Conservation (phyloP, 2,113 vertebrate species). For the Canis aureus region DNA sequence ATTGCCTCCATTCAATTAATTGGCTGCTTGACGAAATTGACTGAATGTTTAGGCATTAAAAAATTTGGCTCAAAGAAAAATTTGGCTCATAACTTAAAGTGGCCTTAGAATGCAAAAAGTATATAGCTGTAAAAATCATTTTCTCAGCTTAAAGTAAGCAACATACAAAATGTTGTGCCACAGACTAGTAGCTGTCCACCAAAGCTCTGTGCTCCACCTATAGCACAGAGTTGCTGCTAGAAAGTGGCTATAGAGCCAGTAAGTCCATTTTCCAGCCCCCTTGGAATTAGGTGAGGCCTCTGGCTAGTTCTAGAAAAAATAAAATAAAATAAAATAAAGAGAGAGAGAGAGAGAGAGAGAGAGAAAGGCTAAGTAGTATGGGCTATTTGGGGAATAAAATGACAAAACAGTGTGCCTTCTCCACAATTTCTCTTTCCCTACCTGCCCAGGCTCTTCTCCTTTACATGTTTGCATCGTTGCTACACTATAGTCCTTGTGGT, state of each 20-base stretch:
- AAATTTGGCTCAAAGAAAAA: not conserved
- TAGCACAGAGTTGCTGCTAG: not conserved
- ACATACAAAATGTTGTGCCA: not conserved
- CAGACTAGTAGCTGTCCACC: not conserved
- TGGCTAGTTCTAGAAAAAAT: not conserved
- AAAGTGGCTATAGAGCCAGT: not conserved
- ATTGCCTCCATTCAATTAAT: not conserved
- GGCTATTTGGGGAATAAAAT: not conserved
- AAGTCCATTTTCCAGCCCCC: not conserved
- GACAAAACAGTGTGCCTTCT: not conserved
- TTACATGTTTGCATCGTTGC: not conserved
- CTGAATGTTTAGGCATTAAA: not conserved
- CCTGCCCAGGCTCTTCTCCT: not conserved
- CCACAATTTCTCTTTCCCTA: not conserved
- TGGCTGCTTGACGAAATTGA: not conserved
- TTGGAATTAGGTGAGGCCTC: not conserved
- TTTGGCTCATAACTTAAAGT: not conserved
- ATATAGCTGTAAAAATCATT: not conserved
- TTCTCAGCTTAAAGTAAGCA: not conserved
- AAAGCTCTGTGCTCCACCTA: not conserved
- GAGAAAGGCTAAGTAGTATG: not conserved
- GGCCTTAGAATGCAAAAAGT: constrained; percentile 11
- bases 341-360: not conserved
- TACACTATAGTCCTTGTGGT: not conserved
- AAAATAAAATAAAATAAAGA: not conserved